These are phyloP conservation scores for Rhabdophis nuchalis DNA, from an alignment of 2,797 vertebrate species.

Conservation along the genomic window DNA sequence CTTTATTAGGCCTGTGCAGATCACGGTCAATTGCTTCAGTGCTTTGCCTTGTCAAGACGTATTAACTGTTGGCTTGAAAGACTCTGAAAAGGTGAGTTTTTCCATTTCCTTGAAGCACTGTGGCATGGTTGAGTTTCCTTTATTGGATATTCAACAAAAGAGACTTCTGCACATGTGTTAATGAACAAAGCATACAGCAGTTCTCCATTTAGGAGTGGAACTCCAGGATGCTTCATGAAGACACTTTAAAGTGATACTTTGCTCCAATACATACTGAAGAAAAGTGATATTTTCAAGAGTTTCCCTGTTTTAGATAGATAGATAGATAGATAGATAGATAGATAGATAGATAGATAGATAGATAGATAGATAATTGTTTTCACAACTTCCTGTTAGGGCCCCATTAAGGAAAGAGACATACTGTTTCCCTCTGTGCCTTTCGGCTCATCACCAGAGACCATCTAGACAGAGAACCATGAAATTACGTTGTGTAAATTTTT, in stretches of 20 bases:
- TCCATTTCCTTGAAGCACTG: not conserved
- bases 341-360: too few relatives aligned
- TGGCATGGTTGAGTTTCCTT: not conserved
- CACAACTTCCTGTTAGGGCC: too few relatives aligned
- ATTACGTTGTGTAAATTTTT: too few relatives aligned
- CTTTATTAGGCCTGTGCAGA: constrained; percentile 33
- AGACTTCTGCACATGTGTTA: not conserved
- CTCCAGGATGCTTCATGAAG: not conserved
- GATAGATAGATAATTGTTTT: too few relatives aligned
- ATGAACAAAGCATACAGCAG: not conserved
- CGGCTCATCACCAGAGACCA: too few relatives aligned
- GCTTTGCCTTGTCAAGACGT: not conserved
- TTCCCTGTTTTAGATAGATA: too few relatives aligned
- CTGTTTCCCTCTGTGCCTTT: too few relatives aligned
- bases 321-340: too few relatives aligned
- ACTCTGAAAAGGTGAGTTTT: not conserved
- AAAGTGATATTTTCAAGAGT: not conserved
- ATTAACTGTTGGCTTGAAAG: not conserved
- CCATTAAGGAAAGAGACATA: too few relatives aligned
- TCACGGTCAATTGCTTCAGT: not conserved
- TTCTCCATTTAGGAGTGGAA: not conserved
- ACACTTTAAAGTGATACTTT: not conserved
- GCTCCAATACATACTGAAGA: not conserved
- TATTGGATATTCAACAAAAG: not conserved
- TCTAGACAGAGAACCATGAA: too few relatives aligned